Evolutionary conservation across 2,113 vertebrate genomes (phyloP).

Genomic region (Epinephelus fuscoguttatus): DNA sequence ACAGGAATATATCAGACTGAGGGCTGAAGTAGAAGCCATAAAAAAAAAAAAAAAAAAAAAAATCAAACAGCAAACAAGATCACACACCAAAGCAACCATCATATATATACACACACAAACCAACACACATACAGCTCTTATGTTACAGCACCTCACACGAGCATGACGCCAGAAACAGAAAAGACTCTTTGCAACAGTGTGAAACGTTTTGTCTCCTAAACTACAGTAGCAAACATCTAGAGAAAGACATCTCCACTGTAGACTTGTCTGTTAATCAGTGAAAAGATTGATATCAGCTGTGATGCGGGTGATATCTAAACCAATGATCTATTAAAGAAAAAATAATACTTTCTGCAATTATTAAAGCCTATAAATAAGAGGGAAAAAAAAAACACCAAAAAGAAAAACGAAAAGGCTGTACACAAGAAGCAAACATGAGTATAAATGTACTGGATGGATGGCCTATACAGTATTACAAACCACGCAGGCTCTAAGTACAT

Average conservation of each 20-base stretch:
- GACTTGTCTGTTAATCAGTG: slow-evolving; percentile 11
- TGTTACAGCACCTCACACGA: slow-evolving; percentile 68
- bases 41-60: slow-evolving; percentile 4
- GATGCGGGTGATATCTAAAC: slow-evolving; percentile 14
- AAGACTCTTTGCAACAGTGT: slow-evolving; percentile 66
- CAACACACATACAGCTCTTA: slow-evolving; percentile 51
- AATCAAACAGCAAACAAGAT: slow-evolving; percentile 60
- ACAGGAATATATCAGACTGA: slow-evolving; percentile 25
- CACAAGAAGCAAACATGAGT: slow-evolving; percentile 43
- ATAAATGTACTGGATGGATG: slow-evolving; percentile 54
- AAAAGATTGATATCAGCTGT: slow-evolving; percentile 19
- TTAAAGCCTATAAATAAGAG: slow-evolving; percentile 56
- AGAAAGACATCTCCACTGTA: slow-evolving; percentile 27
- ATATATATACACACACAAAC: slow-evolving; percentile 37
- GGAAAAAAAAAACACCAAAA: neutral
- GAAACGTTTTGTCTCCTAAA: slow-evolving; percentile 42
- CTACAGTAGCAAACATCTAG: slow-evolving; percentile 54
- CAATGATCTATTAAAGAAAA: slow-evolving; percentile 27
- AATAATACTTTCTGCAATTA: slow-evolving; percentile 51
- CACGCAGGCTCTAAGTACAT: slow-evolving; percentile 71
- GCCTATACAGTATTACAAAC: slow-evolving; percentile 52
- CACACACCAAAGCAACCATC: slow-evolving; percentile 54
- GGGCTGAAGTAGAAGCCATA: slow-evolving; percentile 34
- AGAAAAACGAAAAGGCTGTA: slow-evolving; percentile 41
- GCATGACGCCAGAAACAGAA: slow-evolving; percentile 29